These are phyloP conservation scores for Chlorodrepanis virens DNA, from an alignment of 2,113 vertebrate species.

Conservation along the genomic window DNA sequence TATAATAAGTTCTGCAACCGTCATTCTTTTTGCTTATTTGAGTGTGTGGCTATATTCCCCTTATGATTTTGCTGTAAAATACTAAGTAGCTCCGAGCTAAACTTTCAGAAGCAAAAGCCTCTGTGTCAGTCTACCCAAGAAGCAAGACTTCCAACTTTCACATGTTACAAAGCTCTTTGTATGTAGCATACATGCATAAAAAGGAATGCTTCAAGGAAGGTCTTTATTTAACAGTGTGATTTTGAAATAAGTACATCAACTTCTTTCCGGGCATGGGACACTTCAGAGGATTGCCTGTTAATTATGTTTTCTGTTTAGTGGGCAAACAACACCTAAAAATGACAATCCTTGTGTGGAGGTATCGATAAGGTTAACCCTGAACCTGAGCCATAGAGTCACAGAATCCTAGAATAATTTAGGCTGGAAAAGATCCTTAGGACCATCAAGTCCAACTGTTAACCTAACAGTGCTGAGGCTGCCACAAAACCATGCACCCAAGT, in stretches of 20 bases:
- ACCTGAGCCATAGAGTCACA: not conserved
- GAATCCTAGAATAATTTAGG: not conserved
- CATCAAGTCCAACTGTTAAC: not conserved
- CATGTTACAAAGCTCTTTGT: not conserved
- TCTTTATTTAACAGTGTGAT: not conserved
- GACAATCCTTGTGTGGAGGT: not conserved
- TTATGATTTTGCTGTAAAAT: not conserved
- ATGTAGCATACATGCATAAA: not conserved
- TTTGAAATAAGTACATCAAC: not conserved
- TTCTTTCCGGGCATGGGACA: not conserved
- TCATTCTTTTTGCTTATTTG: not conserved
- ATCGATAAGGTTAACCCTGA: not conserved
- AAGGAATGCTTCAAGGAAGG: not conserved
- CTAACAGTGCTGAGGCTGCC: not conserved
- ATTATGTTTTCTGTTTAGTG: not conserved
- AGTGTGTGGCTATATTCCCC: not conserved
- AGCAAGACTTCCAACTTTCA: not conserved
- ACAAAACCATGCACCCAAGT: not conserved
- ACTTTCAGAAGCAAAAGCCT: not conserved
- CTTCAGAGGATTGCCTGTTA: not conserved
- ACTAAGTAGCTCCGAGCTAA: not conserved
- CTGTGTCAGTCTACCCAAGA: not conserved
- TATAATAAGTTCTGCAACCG: not conserved
- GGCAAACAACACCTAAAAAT: not conserved
- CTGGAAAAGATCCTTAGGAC: not conserved